phyloP scores from a whole-genome alignment of 1,140 invertebrate genomes.

The Pseudobourletiella spinata region DNA sequence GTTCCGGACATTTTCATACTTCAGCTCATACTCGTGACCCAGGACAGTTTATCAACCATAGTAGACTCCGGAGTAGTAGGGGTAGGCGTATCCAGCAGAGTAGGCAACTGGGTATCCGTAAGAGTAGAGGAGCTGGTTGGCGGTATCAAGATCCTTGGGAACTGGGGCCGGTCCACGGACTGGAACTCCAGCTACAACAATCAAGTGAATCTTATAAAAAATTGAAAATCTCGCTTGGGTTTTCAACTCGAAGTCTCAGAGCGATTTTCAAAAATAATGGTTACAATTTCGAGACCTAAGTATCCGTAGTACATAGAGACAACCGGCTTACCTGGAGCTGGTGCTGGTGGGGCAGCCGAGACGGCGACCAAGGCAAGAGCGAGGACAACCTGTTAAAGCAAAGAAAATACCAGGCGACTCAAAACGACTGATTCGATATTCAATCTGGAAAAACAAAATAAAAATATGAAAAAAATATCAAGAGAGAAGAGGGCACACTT shows the following conservation, averaged over 20 bases:
- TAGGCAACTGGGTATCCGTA: constrained; percentile 11
- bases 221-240: too few species aligned
- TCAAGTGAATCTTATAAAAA: too few species aligned
- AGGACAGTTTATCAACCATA: constrained; percentile 1
- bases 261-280: too few species aligned
- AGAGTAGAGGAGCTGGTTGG: background rate
- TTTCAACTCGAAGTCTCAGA: too few species aligned
- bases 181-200: too few species aligned
- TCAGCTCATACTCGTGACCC: background rate
- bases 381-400: constrained; percentile 10
- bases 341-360: constrained; percentile 3
- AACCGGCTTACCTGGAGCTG: constrained; percentile 16
- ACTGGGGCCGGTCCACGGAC: background rate
- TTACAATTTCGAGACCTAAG: too few species aligned
- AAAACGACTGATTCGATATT: background rate
- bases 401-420: background rate
- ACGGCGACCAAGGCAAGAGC: constrained; percentile 6
- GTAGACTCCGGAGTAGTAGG: constrained; percentile 1
- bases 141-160: constrained; percentile 5
- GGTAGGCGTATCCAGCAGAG: constrained; percentile 19
- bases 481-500: background rate
- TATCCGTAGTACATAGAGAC: too few species aligned
- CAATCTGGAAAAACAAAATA: background rate
- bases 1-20: background rate
- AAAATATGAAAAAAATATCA: background rate